Evolutionary conservation across 37 sponge, comb jelly and placozoan genomes (phyloP), one percentile per base, ranked within the genome.

Genomic region (Amphimedon queenslandica): DNA sequence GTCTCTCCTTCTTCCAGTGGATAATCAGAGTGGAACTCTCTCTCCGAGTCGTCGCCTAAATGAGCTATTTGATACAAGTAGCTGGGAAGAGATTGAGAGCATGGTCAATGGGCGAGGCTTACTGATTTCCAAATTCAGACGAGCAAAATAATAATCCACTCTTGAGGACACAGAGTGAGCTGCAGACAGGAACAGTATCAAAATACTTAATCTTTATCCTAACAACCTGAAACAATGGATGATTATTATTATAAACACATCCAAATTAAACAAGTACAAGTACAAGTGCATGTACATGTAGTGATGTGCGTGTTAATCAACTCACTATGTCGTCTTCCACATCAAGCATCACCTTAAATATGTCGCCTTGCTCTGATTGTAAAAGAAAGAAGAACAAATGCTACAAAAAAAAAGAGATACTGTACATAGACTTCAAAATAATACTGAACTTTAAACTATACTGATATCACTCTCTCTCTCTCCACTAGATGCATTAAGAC

Each of bases 101-200:
- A 35, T 36, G 2, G 76, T 64, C 41, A 63, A 35, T 4, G 42
- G 41, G 5, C 3, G 36, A 34, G 3, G 65, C 88, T 72, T 63
- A 96, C 88, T 98, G 99, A 42, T 98, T 98, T 32, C 99, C 99
- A 84, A 94, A 98, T 75, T 98, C 99, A 3, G 99, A 88, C 35
- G 90, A 87, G 51, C 86, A 78, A 66, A 98, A 98, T 23, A 98
- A 85, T 70, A 98, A 98, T 1, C 99, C 99, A 20, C 90, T 92
- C 71, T 88, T 92, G 39, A 98, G 84, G 0, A 98, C 99, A 81
- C 77, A 72, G 80, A 98, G 80, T 2, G 91, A 83, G 18, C 86
- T 36, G 29, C 74, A 63, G 83, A 98, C 95, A 47, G 99, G 93
- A 6, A 92, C 78, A 4, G 99, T 98, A 81, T 98, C 99, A 80